Conservation (phyloP, 1,140 invertebrate species). For the Chymomyza costata region DNA sequence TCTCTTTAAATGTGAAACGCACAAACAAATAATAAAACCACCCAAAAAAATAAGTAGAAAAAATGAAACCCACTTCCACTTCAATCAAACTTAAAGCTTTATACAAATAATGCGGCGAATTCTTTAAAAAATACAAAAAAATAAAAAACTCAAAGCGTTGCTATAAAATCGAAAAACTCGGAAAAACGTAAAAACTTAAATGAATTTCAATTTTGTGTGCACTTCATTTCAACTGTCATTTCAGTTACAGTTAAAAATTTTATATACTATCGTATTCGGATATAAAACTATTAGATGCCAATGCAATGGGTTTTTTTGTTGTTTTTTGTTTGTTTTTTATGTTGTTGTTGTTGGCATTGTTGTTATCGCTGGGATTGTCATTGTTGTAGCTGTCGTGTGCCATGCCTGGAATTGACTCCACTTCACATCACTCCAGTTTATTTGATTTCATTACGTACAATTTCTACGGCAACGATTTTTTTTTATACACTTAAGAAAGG, state of each 20-base stretch:
- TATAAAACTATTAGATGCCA: conserved; percentile 53
- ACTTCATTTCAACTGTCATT: conserved; percentile 29
- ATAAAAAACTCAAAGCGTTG: too few species aligned
- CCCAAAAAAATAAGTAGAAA: conserved; percentile 12
- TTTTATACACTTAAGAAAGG: too few species aligned
- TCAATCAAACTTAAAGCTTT: conserved; percentile 37
- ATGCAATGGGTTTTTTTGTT: not conserved
- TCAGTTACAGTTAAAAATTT: conserved; percentile 38
- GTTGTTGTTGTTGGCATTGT: conserved; percentile 2
- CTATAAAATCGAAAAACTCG: too few species aligned
- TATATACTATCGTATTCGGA: too few species aligned
- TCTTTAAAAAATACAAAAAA: too few species aligned
- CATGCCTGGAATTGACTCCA: too few species aligned
- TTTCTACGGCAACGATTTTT: conserved; percentile 20
- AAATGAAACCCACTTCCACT: conserved; percentile 33
- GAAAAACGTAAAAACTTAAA: conserved; percentile 44
- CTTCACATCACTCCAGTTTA: too few species aligned
- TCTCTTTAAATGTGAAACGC: conserved; percentile 66
- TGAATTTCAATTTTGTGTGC: conserved; percentile 54
- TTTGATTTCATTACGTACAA: conserved; percentile 49
- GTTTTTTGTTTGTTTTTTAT: too few species aligned
- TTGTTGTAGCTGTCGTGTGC: too few species aligned
- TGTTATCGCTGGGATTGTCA: conserved; percentile 31
- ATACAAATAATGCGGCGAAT: conserved; percentile 14
- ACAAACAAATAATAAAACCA: conserved; percentile 10